A percentile compares a stretch with the other conserved stretches of the same genome.
These are phyloP conservation scores for Falco columbarius DNA, from an alignment of 2,797 vertebrate genomes.

Conservation along the genomic window DNA sequence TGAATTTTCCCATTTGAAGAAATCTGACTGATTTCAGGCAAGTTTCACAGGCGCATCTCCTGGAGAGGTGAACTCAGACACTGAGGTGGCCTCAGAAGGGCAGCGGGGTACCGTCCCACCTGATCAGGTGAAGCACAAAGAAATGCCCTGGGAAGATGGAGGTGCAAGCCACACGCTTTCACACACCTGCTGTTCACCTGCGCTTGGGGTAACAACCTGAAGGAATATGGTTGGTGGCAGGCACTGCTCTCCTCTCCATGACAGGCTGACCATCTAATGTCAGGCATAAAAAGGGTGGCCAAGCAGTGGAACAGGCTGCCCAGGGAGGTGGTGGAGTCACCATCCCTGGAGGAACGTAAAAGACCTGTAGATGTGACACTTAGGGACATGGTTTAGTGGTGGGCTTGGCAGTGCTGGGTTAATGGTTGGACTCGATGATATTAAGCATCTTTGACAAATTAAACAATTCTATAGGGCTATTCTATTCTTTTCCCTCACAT, in stretches of 20 bases:
- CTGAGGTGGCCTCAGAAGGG: neutral
- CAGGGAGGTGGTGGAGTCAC: neutral
- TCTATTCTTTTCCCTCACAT: neutral
- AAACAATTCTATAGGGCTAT: rapidly evolving
- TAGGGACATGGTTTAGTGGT: no score
- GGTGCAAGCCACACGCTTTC: neutral
- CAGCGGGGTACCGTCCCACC: no score
- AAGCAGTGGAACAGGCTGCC: neutral
- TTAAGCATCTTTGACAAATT: neutral
- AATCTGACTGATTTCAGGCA: neutral
- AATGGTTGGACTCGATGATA: rapidly evolving
- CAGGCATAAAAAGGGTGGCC: neutral
- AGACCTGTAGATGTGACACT: rapidly evolving
- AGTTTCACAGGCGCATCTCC: neutral
- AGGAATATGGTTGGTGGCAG: neutral
- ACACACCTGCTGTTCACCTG: rapidly evolving
- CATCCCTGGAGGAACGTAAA: neutral
- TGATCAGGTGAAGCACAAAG: no score
- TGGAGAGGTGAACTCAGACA: rapidly evolving
- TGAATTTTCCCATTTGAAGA: neutral
- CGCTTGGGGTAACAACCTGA: neutral
- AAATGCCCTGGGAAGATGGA: neutral
- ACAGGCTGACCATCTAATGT: no score
- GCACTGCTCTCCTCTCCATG: neutral
- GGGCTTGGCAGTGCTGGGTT: neutral